Evolutionary conservation across 2,888 invertebrate genomes (phyloP), one percentile per base, ranked within the genome.

Genomic region (Caenorhabditis auriculariae): DNA sequence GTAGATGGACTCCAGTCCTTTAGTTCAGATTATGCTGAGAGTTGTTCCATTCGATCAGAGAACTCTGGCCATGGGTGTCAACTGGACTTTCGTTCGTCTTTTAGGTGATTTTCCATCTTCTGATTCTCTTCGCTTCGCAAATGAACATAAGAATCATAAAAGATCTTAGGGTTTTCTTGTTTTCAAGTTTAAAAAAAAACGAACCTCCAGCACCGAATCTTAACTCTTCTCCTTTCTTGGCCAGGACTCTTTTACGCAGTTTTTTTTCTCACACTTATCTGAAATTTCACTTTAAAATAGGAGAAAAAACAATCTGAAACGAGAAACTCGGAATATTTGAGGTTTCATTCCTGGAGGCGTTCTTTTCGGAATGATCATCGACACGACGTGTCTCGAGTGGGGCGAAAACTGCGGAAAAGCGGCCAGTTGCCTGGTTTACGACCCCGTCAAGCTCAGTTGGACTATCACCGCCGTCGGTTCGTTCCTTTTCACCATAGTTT

Each of bases 291-390:
- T n/a, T n/a, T n/a, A n/a, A n/a, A n/a, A n/a, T n/a, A n/a, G n/a
- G n/a, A n/a, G n/a, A n/a, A n/a, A n/a, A n/a, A n/a, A n/a, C n/a
- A n/a, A n/a, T n/a, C n/a, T n/a, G n/a, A n/a, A n/a, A n/a, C n/a
- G n/a, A n/a, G n/a, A n/a, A n/a, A n/a, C n/a, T n/a, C n/a, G n/a
- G n/a, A n/a, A n/a, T n/a, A 5, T 48, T 62, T 26, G 46, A 68
- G 78, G 79, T 15, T 79, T 79, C 60, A 80, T 79, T 32, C 79
- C 79, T 12, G 79, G 79, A 17, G 79, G 79, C n/a, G 66, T 79
- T 58, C 66, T 79, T 12, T 79, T 79, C 51, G 79, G 79, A 23
- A 60, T 77, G 43, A 75, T 79, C 67, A 79, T 79, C 55, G 79
- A 79, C 56, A 80, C 77, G 15, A 72, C 78, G 2, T 79, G 79